These are phyloP conservation scores for Phania funesta DNA, from an alignment of 2,888 invertebrate genomes.

Conservation along the genomic window DNA sequence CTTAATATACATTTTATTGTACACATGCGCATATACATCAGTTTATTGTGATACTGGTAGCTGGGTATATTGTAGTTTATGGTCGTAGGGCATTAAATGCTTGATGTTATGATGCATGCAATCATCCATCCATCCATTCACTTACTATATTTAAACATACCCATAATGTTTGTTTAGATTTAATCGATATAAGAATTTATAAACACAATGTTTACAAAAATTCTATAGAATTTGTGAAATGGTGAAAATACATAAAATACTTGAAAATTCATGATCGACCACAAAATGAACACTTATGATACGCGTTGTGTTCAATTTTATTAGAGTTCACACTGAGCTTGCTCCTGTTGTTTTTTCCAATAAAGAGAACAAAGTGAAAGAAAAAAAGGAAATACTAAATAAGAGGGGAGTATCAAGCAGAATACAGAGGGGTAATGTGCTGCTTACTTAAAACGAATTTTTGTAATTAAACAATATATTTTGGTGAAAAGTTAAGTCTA, in stretches of 20 bases:
- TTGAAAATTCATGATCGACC: conserved; percentile 32
- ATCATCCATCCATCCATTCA: conserved; percentile 15
- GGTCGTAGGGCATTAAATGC: conserved; percentile 10
- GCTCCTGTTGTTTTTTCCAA: neutral
- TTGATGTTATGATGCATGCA: conserved; percentile 13
- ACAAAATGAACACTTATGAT: conserved; percentile 30
- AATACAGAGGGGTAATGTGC: neutral
- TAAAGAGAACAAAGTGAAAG: conserved; percentile 1
- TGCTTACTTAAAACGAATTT: conserved; percentile 20
- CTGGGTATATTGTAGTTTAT: conserved; percentile 2
- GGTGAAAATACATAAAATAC: conserved; percentile 29
- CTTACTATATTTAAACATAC: neutral
- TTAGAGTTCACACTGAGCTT: conserved; percentile 41
- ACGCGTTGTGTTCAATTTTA: conserved; percentile 20
- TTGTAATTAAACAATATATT: neutral
- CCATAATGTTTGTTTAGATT: conserved; percentile 14
- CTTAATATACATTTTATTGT: neutral
- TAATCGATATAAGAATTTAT: conserved; percentile 30
- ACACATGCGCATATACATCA: neutral
- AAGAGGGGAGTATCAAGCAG: conserved; percentile 6
- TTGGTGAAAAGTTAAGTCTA: neutral
- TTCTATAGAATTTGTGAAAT: conserved; percentile 44
- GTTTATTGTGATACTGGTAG: neutral
- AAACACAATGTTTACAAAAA: conserved; percentile 27
- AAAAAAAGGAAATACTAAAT: neutral